Conservation (phyloP, 2,113 vertebrate species). For the Globicephala melas region DNA sequence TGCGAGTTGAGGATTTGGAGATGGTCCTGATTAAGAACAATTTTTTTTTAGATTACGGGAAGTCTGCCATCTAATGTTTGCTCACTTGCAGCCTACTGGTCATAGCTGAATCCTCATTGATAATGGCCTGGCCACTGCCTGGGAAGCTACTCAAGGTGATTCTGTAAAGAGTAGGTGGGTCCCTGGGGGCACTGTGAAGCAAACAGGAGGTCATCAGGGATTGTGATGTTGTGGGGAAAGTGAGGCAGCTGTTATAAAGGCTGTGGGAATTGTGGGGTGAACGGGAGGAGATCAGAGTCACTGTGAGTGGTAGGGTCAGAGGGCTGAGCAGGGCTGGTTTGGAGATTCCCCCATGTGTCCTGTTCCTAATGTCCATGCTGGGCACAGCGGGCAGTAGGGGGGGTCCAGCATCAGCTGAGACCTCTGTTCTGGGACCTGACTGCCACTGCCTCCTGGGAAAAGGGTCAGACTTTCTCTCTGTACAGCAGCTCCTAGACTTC, state of each 20-base stretch:
- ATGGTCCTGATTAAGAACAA: neutral
- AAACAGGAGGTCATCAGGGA: neutral
- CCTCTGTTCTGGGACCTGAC: neutral
- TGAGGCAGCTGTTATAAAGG: neutral
- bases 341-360: neutral
- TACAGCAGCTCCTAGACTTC: neutral
- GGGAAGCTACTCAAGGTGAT: neutral
- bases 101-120: neutral
- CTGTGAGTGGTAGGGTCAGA: neutral
- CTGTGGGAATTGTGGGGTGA: neutral
- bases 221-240: neutral
- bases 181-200: neutral
- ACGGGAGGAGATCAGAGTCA: neutral
- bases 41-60: neutral
- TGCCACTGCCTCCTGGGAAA: neutral
- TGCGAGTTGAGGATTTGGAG: neutral
- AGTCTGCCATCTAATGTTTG: neutral
- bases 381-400: neutral
- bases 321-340: neutral
- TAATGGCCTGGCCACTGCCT: neutral
- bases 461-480: neutral
- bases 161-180: neutral
- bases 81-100: conserved; percentile 14
- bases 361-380: neutral
- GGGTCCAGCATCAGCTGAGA: neutral